These are phyloP conservation scores for Ginglymostoma cirratum DNA, from an alignment of 2,113 vertebrate genomes.

Conservation along the genomic window DNA sequence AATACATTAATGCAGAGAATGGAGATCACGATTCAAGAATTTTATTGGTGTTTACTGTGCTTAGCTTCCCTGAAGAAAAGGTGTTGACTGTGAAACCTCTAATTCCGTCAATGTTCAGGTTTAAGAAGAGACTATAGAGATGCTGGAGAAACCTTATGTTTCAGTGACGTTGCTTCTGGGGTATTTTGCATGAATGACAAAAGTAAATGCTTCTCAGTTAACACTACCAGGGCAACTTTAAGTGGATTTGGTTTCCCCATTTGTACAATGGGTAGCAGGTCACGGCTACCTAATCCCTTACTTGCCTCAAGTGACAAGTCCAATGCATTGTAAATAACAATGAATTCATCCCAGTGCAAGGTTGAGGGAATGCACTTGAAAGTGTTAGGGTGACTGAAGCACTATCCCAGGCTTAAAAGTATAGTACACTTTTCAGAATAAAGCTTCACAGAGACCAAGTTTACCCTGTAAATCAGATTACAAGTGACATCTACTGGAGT, in stretches of 20 bases:
- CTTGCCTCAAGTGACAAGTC: slow-evolving; percentile 23
- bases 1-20: background rate
- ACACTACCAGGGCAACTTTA: background rate
- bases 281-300: slow-evolving; percentile 20
- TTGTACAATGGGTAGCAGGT: background rate
- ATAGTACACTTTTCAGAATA: background rate
- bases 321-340: slow-evolving; percentile 13
- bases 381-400: background rate
- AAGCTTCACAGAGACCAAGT: background rate
- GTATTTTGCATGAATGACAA: slow-evolving; percentile 9
- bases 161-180: background rate
- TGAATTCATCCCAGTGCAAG: background rate
- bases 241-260: slow-evolving; percentile 17
- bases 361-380: background rate
- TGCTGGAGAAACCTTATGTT: background rate
- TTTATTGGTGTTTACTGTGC: slow-evolving; percentile 12
- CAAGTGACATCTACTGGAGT: background rate
- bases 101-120: slow-evolving; percentile 21
- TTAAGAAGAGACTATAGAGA: background rate
- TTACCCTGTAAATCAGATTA: background rate
- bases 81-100: background rate
- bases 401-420: background rate
- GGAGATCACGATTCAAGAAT: background rate
- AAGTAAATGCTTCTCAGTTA: slow-evolving; percentile 13
- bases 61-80: slow-evolving; percentile 2